Evolutionary conservation across 2,797 vertebrate species (phyloP).

Genomic region (Melanotaenia parkinsoni): DNA sequence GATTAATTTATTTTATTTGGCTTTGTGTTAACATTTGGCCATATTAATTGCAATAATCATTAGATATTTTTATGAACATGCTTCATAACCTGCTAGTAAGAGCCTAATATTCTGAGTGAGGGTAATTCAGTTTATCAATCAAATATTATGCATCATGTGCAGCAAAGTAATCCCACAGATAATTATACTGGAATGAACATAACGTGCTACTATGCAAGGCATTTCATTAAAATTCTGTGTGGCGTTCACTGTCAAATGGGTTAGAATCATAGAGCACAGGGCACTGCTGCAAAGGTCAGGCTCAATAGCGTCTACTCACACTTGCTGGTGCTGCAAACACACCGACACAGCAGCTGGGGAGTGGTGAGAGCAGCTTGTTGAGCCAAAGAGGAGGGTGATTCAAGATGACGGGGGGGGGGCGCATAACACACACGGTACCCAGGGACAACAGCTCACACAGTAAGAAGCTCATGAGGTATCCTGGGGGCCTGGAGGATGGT

Average conservation of each 20-base stretch:
- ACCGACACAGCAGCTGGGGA: constrained; percentile 57
- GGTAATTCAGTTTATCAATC: constrained; percentile 65
- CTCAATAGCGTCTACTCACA: constrained; percentile 63
- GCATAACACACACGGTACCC: constrained; percentile 38
- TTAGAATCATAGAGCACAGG: constrained; percentile 66
- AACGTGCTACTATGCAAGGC: constrained; percentile 37
- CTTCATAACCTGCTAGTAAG: constrained; percentile 39
- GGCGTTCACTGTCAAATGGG: constrained; percentile 69
- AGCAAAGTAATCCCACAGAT: constrained; percentile 48
- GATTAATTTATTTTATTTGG: constrained; percentile 1
- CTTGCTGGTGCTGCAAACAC: constrained; percentile 60
- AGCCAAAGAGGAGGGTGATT: constrained; percentile 62
- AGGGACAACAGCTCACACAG: constrained; percentile 54
- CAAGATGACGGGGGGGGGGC: constrained; percentile 54
- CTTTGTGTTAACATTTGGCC: constrained; percentile 5
- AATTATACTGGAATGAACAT: constrained; percentile 52
- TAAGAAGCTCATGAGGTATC: constrained; percentile 58
- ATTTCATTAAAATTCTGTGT: constrained; percentile 72
- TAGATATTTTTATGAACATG: constrained; percentile 19
- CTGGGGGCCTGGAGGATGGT: constrained; percentile 50
- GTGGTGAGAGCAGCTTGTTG: constrained; percentile 58
- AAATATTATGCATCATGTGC: constrained; percentile 60
- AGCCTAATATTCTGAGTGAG: constrained; percentile 34
- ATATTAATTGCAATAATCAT: constrained; percentile 13
- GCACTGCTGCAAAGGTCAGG: constrained; percentile 69